Base-by-base conservation (phyloP, 2,888 invertebrate genomes). In the Drosophila ochracea region DNA sequence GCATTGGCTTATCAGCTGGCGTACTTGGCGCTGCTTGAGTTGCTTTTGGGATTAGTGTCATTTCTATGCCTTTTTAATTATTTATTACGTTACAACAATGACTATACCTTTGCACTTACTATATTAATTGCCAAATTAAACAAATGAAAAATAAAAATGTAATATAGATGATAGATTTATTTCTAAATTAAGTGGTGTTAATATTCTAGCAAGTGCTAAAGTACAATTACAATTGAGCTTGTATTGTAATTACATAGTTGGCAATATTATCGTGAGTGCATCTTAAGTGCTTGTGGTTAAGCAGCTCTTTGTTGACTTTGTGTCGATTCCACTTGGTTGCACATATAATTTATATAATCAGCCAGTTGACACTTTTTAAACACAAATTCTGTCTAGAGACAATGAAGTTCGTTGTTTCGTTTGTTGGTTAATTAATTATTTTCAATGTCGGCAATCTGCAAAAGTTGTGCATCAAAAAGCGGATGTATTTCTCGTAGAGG, bases 71-170 rank as follows among this genome's bases (percentile, higher is more conserved):
- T 68, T 69, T 69, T 73, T 43, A 49, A 76, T 78, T 74, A 78
- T 61, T 76, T 66, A 52, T 54, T 65, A 53, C 55, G 69, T 69
- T 47, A 74, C 75, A 76, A 84, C 78, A 84, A 73, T 73, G 68
- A 79, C 72, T 78, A 52, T 68, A 79, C 68, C 64, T 70, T 64
- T 81, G 76, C 77, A 83, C 74, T 75, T 78, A 88, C 83, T 88
- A 82, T 66, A 68, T 73, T 71, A 84, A 86, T 84, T 86, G 67
- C 54, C 21, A 68, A 72, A 57, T 49, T 28, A 7, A 1, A 60
- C 33, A 53, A 65, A 28, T 9, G 37, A 63, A 52, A 53, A 35
- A n/a, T 47, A 60, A 0, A 30, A 41, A 50, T 16, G 30, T 13
- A 55, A 49, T 16, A 53, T 49, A 55, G n/a, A 55, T 47, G 50